These are phyloP conservation scores for Arctia plantaginis DNA, from an alignment of 2,888 invertebrate genomes.

Conservation along the genomic window DNA sequence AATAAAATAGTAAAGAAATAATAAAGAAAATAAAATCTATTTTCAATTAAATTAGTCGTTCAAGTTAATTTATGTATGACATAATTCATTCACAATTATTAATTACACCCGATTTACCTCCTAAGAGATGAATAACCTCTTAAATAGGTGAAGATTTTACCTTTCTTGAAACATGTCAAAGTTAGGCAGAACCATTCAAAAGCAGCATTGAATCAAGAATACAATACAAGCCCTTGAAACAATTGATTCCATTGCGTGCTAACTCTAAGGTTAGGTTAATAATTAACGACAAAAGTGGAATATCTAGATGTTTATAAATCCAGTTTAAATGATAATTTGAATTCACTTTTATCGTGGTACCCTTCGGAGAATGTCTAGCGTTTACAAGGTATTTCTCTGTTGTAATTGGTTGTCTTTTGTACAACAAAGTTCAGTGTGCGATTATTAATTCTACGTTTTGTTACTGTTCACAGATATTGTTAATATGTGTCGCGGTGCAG, in stretches of 20 bases:
- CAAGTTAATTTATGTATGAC: neutral
- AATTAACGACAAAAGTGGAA: slow-evolving; percentile 30
- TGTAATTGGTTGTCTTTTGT: slow-evolving; percentile 10
- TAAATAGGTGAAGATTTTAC: slow-evolving; percentile 19
- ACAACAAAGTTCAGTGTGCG: neutral
- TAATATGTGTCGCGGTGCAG: slow-evolving; percentile 22
- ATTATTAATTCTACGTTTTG: neutral
- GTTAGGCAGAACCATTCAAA: slow-evolving; percentile 1
- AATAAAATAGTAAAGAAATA: neutral
- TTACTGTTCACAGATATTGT: slow-evolving; percentile 40
- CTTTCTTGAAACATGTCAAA: slow-evolving; percentile 3
- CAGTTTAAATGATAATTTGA: slow-evolving; percentile 35
- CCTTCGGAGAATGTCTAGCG: slow-evolving; percentile 48
- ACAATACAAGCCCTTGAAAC: slow-evolving; percentile 49
- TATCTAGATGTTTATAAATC: slow-evolving; percentile 26
- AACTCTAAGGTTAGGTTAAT: slow-evolving; percentile 30
- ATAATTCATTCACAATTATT: neutral
- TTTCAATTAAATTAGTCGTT: neutral
- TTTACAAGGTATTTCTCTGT: slow-evolving; percentile 39
- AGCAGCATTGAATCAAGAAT: slow-evolving; percentile 35
- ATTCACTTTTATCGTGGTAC: slow-evolving; percentile 41
- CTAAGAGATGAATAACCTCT: slow-evolving; percentile 9
- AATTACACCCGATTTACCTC: neutral
- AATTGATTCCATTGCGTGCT: slow-evolving; percentile 40
- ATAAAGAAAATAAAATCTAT: no score